Base-by-base conservation (phyloP, 2,888 invertebrate genomes). In the Zygogramma bicolorata region DNA sequence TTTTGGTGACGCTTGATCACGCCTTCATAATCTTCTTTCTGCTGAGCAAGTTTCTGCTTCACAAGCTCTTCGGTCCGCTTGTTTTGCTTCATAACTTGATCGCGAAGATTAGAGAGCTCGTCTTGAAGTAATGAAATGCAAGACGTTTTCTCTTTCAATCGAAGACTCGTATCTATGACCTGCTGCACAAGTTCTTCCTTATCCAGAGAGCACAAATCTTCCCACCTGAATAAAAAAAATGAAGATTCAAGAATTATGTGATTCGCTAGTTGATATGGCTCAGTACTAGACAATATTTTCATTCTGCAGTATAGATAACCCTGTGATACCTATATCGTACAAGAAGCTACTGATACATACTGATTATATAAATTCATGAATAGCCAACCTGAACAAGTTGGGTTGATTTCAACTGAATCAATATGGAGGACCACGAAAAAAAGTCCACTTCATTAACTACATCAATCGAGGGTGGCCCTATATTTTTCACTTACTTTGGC, bases 1-100 rank as follows among this genome's bases (percentile, higher is more conserved):
- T 90, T 93, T 69, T 96, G 95, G 83, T 95, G 95, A 13, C 95
- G 89, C 76, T 92, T 91, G 22, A 95, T 91, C 0, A 93, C 90
- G 1, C 85, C 89, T 81, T 95, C 95, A 80, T 93, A 94, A 79
- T 95, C 94, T 25, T 91, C 89, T 83, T 92, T 92, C 79, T 92
- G 91, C 31, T 89, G 87, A 20, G 89, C 88, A 67, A 92, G 79
- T 72, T 88, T 88, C 69, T 88, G 88, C 34, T 78, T 80, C 0
- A 86, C 78, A 38, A 88, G 87, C 25, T 85, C 84, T 49, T 88
- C 88, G 25, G 85, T 86, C 53, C 87, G 85, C 34, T 85, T 85
- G 1, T 87, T 85, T 31, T 88, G 84, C 63, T 85, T 82, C 53
- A 86, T 81, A 3, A 87, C 81, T 71, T 88, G 83, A 58, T 90